These are phyloP conservation scores for Botia kubotai DNA, from an alignment of 2,797 vertebrate genomes.

Conservation along the genomic window DNA sequence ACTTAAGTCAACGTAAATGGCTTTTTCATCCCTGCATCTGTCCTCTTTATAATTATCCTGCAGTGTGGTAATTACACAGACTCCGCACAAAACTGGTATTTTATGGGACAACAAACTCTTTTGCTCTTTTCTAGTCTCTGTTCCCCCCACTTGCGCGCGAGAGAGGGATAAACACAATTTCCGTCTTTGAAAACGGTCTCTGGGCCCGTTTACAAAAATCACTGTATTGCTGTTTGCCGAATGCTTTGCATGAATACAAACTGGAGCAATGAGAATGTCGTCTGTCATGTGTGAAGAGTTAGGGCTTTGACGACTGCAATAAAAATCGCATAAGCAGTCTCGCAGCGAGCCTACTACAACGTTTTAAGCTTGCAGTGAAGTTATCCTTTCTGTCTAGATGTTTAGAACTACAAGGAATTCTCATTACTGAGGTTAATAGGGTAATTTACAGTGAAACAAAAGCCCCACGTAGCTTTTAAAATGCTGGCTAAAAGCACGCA, in stretches of 20 bases:
- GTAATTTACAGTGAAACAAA: conserved; percentile 39
- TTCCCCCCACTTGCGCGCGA: conserved; percentile 33
- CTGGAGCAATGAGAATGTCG: conserved; percentile 32
- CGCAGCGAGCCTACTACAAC: conserved; percentile 9
- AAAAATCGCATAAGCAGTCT: conserved; percentile 37
- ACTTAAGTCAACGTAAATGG: conserved; percentile 62
- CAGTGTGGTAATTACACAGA: conserved; percentile 63
- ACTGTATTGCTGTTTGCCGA: conserved; percentile 33
- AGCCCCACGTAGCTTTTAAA: conserved; percentile 24
- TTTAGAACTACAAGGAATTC: background rate
- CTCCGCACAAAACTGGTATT: conserved; percentile 52
- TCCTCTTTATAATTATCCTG: conserved; percentile 64
- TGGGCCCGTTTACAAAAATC: conserved; percentile 32
- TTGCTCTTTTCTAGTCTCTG: conserved; percentile 49
- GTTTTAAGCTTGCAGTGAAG: conserved; percentile 20
- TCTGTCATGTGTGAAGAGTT: conserved; percentile 43
- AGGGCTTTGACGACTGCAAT: conserved; percentile 36
- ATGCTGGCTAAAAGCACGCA: conserved; percentile 19
- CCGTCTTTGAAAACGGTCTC: conserved; percentile 44
- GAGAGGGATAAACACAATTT: conserved; percentile 48
- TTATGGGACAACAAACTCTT: conserved; percentile 59
- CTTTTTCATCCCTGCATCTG: conserved; percentile 61
- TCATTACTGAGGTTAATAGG: conserved; percentile 20
- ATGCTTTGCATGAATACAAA: conserved; percentile 47
- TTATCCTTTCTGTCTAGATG: conserved; percentile 35